Conservation (phyloP, 1,140 invertebrate species). For the Platyscapa corneri region DNA sequence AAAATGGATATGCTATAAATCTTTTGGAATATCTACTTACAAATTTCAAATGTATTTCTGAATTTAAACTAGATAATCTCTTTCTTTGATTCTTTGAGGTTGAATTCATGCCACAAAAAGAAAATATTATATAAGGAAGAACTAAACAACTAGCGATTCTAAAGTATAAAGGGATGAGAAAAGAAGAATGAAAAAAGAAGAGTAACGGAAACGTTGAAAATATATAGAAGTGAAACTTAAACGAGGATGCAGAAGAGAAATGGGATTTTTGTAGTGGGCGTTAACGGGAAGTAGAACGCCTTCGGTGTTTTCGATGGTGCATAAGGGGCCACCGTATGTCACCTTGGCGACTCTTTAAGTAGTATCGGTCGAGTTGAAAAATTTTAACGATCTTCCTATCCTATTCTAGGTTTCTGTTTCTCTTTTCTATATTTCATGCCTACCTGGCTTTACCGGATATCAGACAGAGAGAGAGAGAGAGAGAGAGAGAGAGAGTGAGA, state of each 20-base stretch:
- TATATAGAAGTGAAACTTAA: conserved; percentile 10
- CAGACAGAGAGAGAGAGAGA: conserved; percentile 6
- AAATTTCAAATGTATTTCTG: not conserved
- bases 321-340: conserved; percentile 48
- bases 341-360: conserved; percentile 54
- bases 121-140: not conserved
- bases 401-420: conserved; percentile 50
- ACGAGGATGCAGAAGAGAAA: not conserved
- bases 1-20: conserved; percentile 34
- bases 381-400: conserved; percentile 65
- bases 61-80: not conserved
- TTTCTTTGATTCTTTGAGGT: not conserved
- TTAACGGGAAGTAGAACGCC: conserved; percentile 62
- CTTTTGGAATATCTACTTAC: not conserved
- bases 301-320: conserved; percentile 59
- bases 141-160: not conserved
- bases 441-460: conserved; percentile 41
- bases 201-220: not conserved
- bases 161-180: conserved; percentile 35
- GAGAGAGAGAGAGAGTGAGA: conserved; percentile 19
- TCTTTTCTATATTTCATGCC: conserved; percentile 43
- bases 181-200: not conserved
- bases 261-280: conserved; percentile 48
- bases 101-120: not conserved
- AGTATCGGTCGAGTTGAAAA: conserved; percentile 58